Base-by-base conservation (phyloP, 2,888 invertebrate genomes). In the Tenthredo amoena region DNA sequence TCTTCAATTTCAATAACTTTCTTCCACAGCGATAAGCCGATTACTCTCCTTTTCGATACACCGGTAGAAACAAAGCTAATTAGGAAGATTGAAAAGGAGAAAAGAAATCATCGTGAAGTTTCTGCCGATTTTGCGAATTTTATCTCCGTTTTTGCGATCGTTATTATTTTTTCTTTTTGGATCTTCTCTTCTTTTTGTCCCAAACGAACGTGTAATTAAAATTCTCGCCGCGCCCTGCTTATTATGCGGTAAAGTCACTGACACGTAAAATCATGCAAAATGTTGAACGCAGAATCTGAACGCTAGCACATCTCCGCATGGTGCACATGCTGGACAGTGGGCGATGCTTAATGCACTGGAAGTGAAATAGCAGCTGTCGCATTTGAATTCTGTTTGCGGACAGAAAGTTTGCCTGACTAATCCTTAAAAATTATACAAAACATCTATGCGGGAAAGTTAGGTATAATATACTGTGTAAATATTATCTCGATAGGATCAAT, bases 191-290 rank as follows among this genome's bases (percentile, higher is more conserved):
- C 47, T 88, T 81, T 10, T 31, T 88, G 86, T 86, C 84, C 84
- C 84, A 65, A 31, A 85, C 85, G 87, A 88, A 89, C 87, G 87
- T 87, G 89, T 90, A 91, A 91, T 91, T 91, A 91, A 91, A 91
- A 91, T 90, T 88, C 87, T 86, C 87, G 87, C 87, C 87, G 87
- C 88, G 88, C 89, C 87, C 88, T 40, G 89, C 89, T 90, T 91
- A 91, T 91, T 90, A 90, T 90, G 89, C 89, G 89, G 89, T 86
- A 87, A 86, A 88, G 87, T 87, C 88, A 89, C 88, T 89, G 91
- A 90, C 90, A 91, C 91, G 91, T 90, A 88, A 91, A 91, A 91
- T 90, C 90, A 90, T 90, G 90, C 90, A 91, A 90, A 91, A 91
- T 90, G 89, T 89, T 87, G 88, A 88, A 86, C 89, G 87, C 89